These are phyloP conservation scores for Anastrepha obliqua DNA, from an alignment of 1,140 invertebrate species.

Conservation along the genomic window DNA sequence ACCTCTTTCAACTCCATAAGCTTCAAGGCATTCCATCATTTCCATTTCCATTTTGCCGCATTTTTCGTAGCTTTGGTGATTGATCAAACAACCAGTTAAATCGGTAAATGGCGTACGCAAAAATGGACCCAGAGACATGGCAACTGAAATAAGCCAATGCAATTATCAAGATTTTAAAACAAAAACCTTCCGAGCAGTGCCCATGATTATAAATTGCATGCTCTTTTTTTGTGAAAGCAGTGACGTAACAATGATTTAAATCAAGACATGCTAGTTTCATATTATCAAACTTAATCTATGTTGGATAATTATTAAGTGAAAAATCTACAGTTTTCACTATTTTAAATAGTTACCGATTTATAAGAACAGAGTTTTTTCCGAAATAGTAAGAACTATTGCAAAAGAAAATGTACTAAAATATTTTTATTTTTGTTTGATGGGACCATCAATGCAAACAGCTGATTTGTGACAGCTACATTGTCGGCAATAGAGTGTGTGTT, in stretches of 20 bases:
- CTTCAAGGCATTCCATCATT: constrained; percentile 83
- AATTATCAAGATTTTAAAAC: too few relatives aligned
- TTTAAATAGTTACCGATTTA: constrained; percentile 1
- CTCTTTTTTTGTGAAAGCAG: neutral
- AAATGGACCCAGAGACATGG: constrained; percentile 78
- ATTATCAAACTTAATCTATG: neutral
- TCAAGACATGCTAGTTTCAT: neutral
- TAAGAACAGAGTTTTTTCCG: neutral
- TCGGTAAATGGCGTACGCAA: constrained; percentile 81
- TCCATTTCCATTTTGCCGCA: constrained; percentile 82
- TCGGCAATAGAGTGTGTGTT: neutral
- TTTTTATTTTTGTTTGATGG: constrained; percentile 4
- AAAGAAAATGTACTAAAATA: neutral
- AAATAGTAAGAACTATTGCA: neutral
- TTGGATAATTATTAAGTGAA: neutral
- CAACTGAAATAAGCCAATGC: neutral
- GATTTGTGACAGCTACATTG: neutral
- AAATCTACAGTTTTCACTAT: neutral
- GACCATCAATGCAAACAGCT: constrained; percentile 6
- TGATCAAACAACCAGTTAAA: constrained; percentile 78
- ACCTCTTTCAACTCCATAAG: constrained; percentile 80
- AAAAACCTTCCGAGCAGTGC: too few relatives aligned
- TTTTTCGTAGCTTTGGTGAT: constrained; percentile 78
- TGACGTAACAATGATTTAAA: constrained; percentile 28
- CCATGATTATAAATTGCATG: too few relatives aligned